Evolutionary conservation across 2,113 vertebrate genomes (phyloP), one percentile per base, ranked within the genome.

Genomic region (Syngnathus scovelli): DNA sequence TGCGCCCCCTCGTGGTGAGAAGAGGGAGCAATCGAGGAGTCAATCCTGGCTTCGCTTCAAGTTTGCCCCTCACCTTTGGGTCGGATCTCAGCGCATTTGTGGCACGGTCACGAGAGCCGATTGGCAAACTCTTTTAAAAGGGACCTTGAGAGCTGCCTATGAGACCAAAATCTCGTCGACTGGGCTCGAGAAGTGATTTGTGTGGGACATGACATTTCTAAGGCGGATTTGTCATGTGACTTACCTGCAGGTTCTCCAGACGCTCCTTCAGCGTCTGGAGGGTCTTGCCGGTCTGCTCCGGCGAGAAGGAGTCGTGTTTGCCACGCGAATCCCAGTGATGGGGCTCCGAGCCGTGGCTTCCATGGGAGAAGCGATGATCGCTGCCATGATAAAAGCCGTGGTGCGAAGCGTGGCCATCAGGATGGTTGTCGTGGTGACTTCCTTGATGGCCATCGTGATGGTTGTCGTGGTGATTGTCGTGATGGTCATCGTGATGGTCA

Each of bases 241-340:
- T 67, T 43, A 94, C 92, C 91, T 94, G 92, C 46, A 94, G 59
- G 78, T 83, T 91, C 68, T 93, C 92, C 65, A 93, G 85, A 62
- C 92, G 77, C 71, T 93, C 92, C 79, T 92, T 94, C 58, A 93
- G 80, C 0, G 92, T 89, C 79, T 92, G 90, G 72, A 94, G 78
- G 9, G 88, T 93, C 70, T 91, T 90, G 1, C 90, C 88, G 1
- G 92, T 89, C 72, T 93, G 92, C 21, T 92, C 89, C 0, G 90
- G 82, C 1, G 89, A 87, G 66, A 90, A 88, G 75, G 87, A 79
- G 54, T 18, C 70, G 43, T 87, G 86, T 61, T 87, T 90, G 23
- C 72, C 68, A 15, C 85, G 44, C 0, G 86, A 80, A 27, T 83
- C 87, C 69, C 87, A 73, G 51, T 85, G 76, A 70, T 87, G 83